phyloP scores from a whole-genome alignment of 1,140 invertebrate genomes.

The Mizuhopecten yessoensis region DNA sequence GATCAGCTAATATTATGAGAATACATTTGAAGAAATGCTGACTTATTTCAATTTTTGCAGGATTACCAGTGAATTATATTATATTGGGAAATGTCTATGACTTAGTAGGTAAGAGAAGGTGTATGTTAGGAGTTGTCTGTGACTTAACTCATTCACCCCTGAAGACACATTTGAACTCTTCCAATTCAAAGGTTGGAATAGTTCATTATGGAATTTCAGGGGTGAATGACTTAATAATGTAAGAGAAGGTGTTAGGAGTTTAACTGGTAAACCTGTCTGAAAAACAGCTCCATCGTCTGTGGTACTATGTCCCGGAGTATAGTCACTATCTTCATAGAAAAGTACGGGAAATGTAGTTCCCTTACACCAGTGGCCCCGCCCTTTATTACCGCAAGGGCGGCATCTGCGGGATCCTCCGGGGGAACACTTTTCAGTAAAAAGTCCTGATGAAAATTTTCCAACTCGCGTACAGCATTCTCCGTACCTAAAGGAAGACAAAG shows the following conservation, averaged over 20 bases:
- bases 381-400: slow-evolving; percentile 75
- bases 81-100: no score
- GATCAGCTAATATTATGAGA: no score
- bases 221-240: no score
- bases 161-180: no score
- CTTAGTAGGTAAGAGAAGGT: no score
- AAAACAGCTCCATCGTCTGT: slow-evolving; percentile 63
- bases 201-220: no score
- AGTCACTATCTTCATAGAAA: slow-evolving; percentile 64
- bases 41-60: no score
- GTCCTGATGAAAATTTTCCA: slow-evolving; percentile 66
- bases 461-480: slow-evolving; percentile 72
- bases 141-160: no score
- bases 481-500: slow-evolving; percentile 66
- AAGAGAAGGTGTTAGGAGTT: neutral
- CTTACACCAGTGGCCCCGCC: slow-evolving; percentile 68
- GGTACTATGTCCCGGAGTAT: slow-evolving; percentile 73
- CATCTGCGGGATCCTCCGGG: slow-evolving; percentile 69
- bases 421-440: slow-evolving; percentile 63
- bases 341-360: slow-evolving; percentile 74
- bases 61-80: no score
- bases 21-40: no score
- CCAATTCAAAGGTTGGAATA: no score
- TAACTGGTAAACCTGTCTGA: slow-evolving; percentile 63
- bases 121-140: no score